phyloP scores from a whole-genome alignment of 2,888 invertebrate genomes.

The Trissolcus japonicus region DNA sequence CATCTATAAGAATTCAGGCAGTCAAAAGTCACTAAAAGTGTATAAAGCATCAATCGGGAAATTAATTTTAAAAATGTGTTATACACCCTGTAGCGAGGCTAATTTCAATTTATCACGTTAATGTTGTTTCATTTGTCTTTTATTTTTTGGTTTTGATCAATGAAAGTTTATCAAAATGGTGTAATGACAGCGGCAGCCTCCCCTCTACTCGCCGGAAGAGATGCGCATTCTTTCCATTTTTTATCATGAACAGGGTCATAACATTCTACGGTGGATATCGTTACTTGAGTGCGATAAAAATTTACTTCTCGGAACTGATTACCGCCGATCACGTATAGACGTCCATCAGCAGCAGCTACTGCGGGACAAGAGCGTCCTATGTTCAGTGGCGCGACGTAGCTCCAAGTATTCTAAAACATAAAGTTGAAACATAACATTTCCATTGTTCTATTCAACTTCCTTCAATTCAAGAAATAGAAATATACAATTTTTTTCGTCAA shows the following conservation, averaged over 20 bases:
- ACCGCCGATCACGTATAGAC: constrained; percentile 90
- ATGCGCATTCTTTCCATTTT: constrained; percentile 87
- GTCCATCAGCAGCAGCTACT: constrained; percentile 89
- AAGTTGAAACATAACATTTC: neutral
- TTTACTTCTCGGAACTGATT: constrained; percentile 87
- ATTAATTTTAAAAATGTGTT: too few relatives aligned
- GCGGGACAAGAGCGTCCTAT: constrained; percentile 89
- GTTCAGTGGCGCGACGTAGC: constrained; percentile 84
- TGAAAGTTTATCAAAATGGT: constrained; percentile 75
- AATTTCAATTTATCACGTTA: too few relatives aligned
- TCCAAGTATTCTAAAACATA: constrained; percentile 84
- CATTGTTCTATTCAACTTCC: too few relatives aligned
- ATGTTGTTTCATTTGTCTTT: neutral
- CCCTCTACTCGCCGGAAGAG: constrained; percentile 89
- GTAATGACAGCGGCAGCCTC: constrained; percentile 91
- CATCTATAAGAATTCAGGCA: too few relatives aligned
- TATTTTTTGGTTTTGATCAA: neutral
- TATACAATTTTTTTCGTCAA: too few relatives aligned
- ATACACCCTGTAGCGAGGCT: too few relatives aligned
- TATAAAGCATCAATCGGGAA: too few relatives aligned
- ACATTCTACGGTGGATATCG: constrained; percentile 89
- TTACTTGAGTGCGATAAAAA: constrained; percentile 90
- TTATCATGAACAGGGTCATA: constrained; percentile 86
- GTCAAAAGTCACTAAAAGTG: too few relatives aligned
- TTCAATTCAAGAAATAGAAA: too few relatives aligned